Evolutionary conservation across 2,113 vertebrate genomes (phyloP).

Genomic region (Perognathus longimembris): DNA sequence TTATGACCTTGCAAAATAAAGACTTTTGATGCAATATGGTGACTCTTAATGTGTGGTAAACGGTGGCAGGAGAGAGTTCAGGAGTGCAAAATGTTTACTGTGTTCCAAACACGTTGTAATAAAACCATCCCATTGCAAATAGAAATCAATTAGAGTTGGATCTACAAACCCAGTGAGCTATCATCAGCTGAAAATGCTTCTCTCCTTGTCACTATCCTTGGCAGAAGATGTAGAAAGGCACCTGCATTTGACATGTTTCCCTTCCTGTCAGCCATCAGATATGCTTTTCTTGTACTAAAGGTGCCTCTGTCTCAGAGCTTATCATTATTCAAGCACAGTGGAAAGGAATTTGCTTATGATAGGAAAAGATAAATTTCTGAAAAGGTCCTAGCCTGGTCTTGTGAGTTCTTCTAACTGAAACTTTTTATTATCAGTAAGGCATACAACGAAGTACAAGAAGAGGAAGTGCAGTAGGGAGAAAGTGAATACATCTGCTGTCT

Average conservation of each 20-base stretch:
- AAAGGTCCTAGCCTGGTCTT: neutral
- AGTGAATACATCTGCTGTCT: neutral
- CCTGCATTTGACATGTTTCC: neutral
- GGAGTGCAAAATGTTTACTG: neutral
- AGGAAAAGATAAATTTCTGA: neutral
- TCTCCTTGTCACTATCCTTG: neutral
- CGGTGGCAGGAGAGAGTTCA: neutral
- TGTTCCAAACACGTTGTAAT: neutral
- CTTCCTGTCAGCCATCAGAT: neutral
- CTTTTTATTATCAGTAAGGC: neutral
- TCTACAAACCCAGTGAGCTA: neutral
- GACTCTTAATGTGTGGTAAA: neutral
- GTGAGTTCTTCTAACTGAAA: neutral
- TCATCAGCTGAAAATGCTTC: fast-evolving
- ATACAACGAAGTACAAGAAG: neutral
- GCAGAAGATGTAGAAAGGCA: neutral
- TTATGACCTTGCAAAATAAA: neutral
- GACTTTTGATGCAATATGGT: neutral
- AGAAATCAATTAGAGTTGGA: too few relatives aligned
- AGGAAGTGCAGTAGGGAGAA: neutral
- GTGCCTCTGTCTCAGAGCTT: constrained; percentile 31
- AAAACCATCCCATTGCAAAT: neutral
- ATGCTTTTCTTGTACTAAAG: constrained; percentile 2
- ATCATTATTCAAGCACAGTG: neutral
- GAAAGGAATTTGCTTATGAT: constrained; percentile 33